Base-by-base conservation (phyloP, 2,888 invertebrate genomes). In the Lordiphosa andalusiaca region DNA sequence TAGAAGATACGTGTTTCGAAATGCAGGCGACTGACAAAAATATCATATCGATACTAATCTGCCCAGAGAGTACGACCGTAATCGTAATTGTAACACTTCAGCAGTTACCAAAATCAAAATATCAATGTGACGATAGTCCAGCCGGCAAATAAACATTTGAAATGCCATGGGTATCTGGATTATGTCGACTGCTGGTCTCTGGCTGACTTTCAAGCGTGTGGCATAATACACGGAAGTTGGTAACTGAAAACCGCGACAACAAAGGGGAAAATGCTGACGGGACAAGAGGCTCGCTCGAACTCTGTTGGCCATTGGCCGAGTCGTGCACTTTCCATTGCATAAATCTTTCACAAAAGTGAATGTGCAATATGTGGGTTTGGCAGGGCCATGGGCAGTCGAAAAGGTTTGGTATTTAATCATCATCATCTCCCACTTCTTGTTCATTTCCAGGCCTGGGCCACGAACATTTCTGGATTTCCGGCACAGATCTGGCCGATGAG, bases 401-500 rank as follows among this genome's bases (percentile, higher is more conserved):
- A 30, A 44, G 12, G 0, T 5, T 16, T 9, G 3, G 16, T 38
- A 38, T 38, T 42, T n/a, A 50, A 35, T 53, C 39, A 53, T 50
- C 38, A n/a, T 36, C 12, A 12, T 39, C 21, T 13, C 30, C 13
- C 39, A 6, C 21, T 12, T 30, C 6, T 35, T 9, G 30, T 39
- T 61, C 52, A 33, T 54, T 21, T 46, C 23, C 71, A 95, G 95
- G 96, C 51, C 93, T 95, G 73, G 96, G 96, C 12, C 93, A 95
- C 85, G 96, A 97, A 86, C 96, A 97, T 87, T 97, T 97, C 91
- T 97, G 96, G 96, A 96, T 95, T 59, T 96, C 96, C 6, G 96
- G 96, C 75, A 96, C 96, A 5, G 96, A 96, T 89, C 92, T 96
- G 85, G 96, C 96, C 12, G 96, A 96, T 85, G 96, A 96, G 87